A percentile compares a stretch with the other conserved stretches of the same genome.
Conservation (phyloP, 2,113 vertebrate genomes). For the Gorsachius goisagi region DNA sequence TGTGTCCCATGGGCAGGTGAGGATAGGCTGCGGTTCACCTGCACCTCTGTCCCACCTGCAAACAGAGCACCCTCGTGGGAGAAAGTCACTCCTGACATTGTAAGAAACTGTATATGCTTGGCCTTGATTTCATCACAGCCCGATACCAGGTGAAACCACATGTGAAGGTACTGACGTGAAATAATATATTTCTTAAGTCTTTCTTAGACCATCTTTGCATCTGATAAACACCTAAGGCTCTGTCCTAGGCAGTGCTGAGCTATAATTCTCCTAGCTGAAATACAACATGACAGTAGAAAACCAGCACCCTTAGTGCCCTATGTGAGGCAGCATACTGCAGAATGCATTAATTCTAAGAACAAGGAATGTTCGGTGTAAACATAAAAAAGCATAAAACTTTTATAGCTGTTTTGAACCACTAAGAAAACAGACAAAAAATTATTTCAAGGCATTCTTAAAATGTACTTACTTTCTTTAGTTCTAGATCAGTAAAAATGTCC, state of each 20-base stretch:
- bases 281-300: not conserved
- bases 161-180: no score
- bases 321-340: not conserved
- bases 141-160: not conserved
- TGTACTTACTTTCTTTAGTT: not conserved
- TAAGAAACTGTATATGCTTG: not conserved
- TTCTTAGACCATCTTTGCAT: not conserved
- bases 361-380: not conserved
- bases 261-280: not conserved
- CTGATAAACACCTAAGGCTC: not conserved
- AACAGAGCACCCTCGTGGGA: fast-evolving
- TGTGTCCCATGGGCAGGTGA: fast-evolving
- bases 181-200: not conserved
- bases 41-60: not conserved
- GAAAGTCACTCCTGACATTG: not conserved
- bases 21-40: not conserved
- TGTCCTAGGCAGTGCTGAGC: not conserved
- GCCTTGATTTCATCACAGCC: not conserved
- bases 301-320: not conserved
- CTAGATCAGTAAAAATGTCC: not conserved
- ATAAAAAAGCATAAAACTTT: not conserved
- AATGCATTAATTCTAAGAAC: not conserved
- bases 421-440: not conserved
- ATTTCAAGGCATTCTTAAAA: not conserved
- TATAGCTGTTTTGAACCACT: not conserved